A percentile compares a stretch with the other conserved stretches of the same genome.
Conservation (phyloP, 2,888 invertebrate species). For the Sphaeridia pumilis region DNA sequence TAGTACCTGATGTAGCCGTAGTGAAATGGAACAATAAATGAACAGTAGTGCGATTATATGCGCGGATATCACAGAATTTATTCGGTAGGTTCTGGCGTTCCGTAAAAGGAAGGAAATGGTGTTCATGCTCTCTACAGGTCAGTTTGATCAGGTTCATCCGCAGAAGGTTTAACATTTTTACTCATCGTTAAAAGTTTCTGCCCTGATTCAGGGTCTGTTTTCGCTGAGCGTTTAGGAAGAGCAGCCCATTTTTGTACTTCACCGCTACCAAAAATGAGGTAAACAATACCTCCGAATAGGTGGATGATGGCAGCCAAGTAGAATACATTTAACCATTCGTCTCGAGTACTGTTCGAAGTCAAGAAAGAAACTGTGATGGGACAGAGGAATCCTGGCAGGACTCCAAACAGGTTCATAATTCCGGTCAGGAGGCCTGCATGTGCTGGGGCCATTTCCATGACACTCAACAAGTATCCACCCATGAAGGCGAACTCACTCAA, state of each 20-base stretch:
- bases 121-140: no score
- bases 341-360: slow-evolving; percentile 39
- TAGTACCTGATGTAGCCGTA: no score
- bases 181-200: not conserved
- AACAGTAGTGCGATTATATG: no score
- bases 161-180: no score
- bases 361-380: slow-evolving; percentile 40
- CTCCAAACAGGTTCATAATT: slow-evolving; percentile 42
- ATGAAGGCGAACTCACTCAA: slow-evolving; percentile 23
- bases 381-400: slow-evolving; percentile 40
- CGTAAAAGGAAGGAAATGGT: no score
- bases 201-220: not conserved
- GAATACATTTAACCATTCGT: slow-evolving; percentile 42
- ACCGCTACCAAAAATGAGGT: slow-evolving; percentile 41
- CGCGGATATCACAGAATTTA: no score
- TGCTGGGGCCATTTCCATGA: slow-evolving; percentile 43
- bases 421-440: slow-evolving; percentile 43
- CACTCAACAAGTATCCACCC: slow-evolving; percentile 43
- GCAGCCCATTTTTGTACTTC: slow-evolving; percentile 41
- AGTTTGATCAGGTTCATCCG: no score
- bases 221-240: not conserved
- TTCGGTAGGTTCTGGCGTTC: no score
- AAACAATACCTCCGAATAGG: slow-evolving; percentile 39
- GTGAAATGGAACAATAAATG: no score
- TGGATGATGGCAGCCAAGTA: slow-evolving; percentile 39